phyloP scores from a whole-genome alignment of 2,797 vertebrate genomes.

The Botia almorhae region DNA sequence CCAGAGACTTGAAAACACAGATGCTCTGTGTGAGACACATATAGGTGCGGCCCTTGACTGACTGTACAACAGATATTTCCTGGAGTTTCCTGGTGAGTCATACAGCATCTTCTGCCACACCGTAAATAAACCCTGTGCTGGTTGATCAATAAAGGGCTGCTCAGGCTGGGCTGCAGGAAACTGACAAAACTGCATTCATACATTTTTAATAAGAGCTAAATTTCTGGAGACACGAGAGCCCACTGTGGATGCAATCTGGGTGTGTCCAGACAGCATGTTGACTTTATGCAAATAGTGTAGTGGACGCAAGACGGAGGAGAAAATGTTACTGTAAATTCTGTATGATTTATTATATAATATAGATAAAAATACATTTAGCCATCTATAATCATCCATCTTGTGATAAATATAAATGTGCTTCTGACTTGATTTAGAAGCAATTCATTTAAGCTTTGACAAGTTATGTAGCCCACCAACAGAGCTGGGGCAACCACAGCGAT shows the following conservation, averaged over 20 bases:
- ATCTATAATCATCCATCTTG: background rate
- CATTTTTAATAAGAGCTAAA: background rate
- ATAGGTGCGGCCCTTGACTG: constrained; percentile 15
- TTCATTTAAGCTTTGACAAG: background rate
- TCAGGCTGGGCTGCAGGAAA: background rate
- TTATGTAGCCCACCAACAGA: background rate
- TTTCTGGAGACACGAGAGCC: background rate
- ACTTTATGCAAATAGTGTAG: no score
- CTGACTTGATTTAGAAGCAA: no score
- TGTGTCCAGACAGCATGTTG: no score
- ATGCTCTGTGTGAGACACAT: background rate
- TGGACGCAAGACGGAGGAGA: no score
- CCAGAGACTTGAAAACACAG: constrained; percentile 16
- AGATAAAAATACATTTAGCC: background rate
- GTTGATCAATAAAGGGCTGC: background rate
- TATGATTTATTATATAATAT: background rate
- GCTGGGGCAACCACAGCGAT: background rate
- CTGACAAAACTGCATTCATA: background rate
- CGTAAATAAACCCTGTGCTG: no score
- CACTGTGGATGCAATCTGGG: no score
- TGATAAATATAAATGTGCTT: background rate
- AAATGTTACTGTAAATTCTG: background rate
- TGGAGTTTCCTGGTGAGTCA: constrained; percentile 19
- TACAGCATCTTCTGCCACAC: constrained; percentile 10
- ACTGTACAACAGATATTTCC: constrained; percentile 16